Conservation (phyloP, 2,888 invertebrate genomes). For the Lymantria dispar region DNA sequence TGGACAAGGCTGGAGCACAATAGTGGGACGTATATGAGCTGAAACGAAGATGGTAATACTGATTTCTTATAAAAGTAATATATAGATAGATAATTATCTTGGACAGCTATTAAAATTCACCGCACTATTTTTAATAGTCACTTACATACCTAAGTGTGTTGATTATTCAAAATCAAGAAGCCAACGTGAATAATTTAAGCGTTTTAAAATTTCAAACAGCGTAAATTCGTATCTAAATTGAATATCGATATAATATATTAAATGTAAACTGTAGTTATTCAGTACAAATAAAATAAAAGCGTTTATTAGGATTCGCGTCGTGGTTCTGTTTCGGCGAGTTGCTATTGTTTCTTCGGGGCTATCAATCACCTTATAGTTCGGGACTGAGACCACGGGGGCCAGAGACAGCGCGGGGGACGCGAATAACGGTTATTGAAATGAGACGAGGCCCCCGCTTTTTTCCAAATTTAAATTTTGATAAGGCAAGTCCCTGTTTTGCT, state of each 20-base stretch:
- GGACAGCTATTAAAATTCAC: slow-evolving; percentile 28
- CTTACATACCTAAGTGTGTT: slow-evolving; percentile 30
- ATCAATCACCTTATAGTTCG: slow-evolving; percentile 75
- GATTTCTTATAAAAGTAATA: neutral
- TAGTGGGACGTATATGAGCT: no score
- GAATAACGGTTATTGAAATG: slow-evolving; percentile 83
- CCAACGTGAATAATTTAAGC: slow-evolving; percentile 43
- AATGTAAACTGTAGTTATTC: slow-evolving; percentile 60
- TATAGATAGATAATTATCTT: neutral
- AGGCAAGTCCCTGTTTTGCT: slow-evolving; percentile 78
- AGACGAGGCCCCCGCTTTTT: slow-evolving; percentile 77
- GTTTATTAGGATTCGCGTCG: slow-evolving; percentile 80
- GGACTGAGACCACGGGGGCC: slow-evolving; percentile 42
- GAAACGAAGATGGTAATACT: neutral
- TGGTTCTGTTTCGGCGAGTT: slow-evolving; percentile 62
- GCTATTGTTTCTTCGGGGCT: slow-evolving; percentile 77
- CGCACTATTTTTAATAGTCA: slow-evolving; percentile 32
- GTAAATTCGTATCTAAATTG: slow-evolving; percentile 67
- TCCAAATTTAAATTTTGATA: slow-evolving; percentile 82
- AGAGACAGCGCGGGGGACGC: slow-evolving; percentile 45
- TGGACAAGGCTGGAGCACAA: no score
- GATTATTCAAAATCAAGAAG: slow-evolving; percentile 34
- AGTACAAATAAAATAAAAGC: slow-evolving; percentile 77
- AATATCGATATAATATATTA: slow-evolving; percentile 66
- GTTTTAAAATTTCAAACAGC: slow-evolving; percentile 56